Base-by-base conservation (phyloP, 1,140 invertebrate species). In the Drosophila gunungcola region DNA sequence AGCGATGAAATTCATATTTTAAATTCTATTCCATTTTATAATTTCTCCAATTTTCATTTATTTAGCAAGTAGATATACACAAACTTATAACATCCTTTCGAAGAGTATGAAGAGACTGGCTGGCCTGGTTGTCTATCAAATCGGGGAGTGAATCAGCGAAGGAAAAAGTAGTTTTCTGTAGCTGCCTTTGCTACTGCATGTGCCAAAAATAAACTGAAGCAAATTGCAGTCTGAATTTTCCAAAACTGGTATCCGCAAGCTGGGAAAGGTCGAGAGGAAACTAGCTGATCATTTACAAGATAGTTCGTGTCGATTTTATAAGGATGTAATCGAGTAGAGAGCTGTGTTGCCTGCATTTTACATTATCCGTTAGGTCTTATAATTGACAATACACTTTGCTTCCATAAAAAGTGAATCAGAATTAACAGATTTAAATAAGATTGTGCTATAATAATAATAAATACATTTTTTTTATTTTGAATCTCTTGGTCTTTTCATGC, bases 101-200 rank as follows among this genome's bases (percentile, higher is more conserved):
- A 21, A 62, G 58, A 41, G 58, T 41, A 58, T 21, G 1, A 6
- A 41, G 41, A 12, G 2, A 41, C 53, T 32, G 41, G 56, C 34
- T 64, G 64, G 60, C 58, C 34, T 21, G 32, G 1, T 61, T 48
- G 58, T 64, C 62, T 65, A 34, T 65, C 62, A 65, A 36, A 25
- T 29, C n/a, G 58, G 27, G 62, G 32, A 63, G 58, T 46, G 62
- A 65, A 48, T 64, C 41, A 45, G 41, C 58, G 21, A 32, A 63
- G 57, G 32, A 48, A 32, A 32, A n/a, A 36, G 55, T 36, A 29
- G 7, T 29, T 41, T 41, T n/a, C 4, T 4, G 51, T 13, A 21
- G 58, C 39, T 27, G 34, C 16, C 16, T 9, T 49, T 3, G 12
- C 9, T 60, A 64, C 32, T 65, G 34, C 41, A 64, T 65, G 43